A percentile compares a stretch with the other conserved stretches of the same genome.
These are phyloP conservation scores for Chrysemys picta DNA, from an alignment of 2,113 vertebrate genomes.

Conservation along the genomic window DNA sequence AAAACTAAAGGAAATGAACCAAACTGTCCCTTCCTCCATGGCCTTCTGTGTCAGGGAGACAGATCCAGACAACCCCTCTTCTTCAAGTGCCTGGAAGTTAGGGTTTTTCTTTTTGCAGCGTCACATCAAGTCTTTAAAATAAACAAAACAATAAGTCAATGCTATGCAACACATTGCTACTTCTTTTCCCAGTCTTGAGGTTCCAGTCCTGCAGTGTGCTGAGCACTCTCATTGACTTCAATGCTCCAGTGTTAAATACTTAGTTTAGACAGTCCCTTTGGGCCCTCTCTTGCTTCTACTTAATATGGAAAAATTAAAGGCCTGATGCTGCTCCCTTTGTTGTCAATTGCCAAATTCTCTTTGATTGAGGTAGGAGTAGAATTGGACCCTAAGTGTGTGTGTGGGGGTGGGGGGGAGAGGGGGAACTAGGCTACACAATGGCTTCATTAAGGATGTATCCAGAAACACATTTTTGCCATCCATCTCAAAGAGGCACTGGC, in stretches of 20 bases:
- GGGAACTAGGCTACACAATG: neutral
- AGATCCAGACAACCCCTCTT: slow-evolving; percentile 21
- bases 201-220: neutral
- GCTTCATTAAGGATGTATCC: neutral
- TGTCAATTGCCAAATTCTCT: neutral
- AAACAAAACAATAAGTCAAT: neutral
- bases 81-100: slow-evolving; percentile 2
- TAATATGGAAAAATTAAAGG: neutral
- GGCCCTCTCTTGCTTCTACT: neutral
- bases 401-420: neutral
- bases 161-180: neutral
- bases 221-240: neutral
- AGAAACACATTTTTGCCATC: neutral
- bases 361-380: neutral
- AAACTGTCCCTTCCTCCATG: slow-evolving; percentile 6
- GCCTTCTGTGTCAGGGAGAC: neutral
- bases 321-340: neutral
- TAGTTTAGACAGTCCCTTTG: neutral
- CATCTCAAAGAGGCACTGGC: neutral
- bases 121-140: slow-evolving; percentile 74
- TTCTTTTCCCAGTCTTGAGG: neutral
- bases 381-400: neutral
- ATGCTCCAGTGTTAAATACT: neutral
- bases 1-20: slow-evolving; percentile 42
- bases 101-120: slow-evolving; percentile 71